Evolutionary conservation across 1,140 invertebrate genomes (phyloP).

Genomic region (Subanguina moxae): DNA sequence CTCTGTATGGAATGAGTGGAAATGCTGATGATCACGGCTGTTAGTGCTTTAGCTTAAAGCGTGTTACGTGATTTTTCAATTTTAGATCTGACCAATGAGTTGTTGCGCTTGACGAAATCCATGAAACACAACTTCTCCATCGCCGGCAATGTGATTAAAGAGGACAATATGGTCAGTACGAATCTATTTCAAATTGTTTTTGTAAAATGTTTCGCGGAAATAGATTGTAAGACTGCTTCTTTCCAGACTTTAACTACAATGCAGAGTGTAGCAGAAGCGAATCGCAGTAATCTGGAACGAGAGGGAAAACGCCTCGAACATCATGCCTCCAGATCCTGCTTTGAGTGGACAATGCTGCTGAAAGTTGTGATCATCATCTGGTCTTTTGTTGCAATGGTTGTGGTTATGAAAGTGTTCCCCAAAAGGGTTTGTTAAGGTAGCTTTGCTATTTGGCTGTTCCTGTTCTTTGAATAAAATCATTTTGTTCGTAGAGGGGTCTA

Average conservation of each 20-base stretch:
- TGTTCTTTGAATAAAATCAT: conserved; percentile 27
- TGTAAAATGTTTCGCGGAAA: not conserved
- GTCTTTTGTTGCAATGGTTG: conserved; percentile 52
- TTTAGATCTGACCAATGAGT: conserved; percentile 45
- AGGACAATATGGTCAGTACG: conserved; percentile 47
- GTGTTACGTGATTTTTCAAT: too few relatives aligned
- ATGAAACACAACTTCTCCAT: conserved; percentile 52
- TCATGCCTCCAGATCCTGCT: conserved; percentile 56
- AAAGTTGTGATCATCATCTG: conserved; percentile 50
- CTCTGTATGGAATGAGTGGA: conserved; percentile 56
- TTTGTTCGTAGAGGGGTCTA: conserved; percentile 69
- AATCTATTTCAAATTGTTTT: not conserved
- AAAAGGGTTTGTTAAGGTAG: conserved; percentile 60
- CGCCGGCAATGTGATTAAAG: conserved; percentile 52
- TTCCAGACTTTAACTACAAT: conserved; percentile 38
- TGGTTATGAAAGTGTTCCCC: conserved; percentile 55
- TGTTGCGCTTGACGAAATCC: conserved; percentile 48
- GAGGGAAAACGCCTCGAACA: conserved; percentile 46
- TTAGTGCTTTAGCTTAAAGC: too few relatives aligned
- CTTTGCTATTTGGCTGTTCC: not conserved
- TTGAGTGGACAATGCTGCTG: conserved; percentile 51
- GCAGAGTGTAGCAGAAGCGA: conserved; percentile 39
- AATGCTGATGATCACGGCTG: conserved; percentile 56
- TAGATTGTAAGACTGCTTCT: not conserved
- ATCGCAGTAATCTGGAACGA: conserved; percentile 33